Base-by-base conservation (phyloP, 2,888 invertebrate genomes). In the Timema podura region DNA sequence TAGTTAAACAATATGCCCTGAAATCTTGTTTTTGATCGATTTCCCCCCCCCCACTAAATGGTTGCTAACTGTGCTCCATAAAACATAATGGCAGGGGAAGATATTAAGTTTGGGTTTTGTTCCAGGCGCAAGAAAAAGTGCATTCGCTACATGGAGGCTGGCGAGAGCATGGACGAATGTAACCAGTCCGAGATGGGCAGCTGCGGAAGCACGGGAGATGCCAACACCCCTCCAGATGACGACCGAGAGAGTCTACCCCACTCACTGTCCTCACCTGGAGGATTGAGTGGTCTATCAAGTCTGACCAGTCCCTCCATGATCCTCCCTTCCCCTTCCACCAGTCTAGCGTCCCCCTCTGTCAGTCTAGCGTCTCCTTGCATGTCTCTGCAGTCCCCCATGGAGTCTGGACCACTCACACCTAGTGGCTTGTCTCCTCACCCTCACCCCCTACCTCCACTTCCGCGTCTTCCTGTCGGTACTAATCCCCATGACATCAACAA, bases 91-190 rank as follows among this genome's bases (percentile, higher is more conserved):
- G 30, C 3, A 30, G 3, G 30, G 30, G 30, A 30, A 1, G 30
- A 30, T 30, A 30, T 30, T 30, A 30, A 30, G 30, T 30, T 30
- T 76, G 75, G 76, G 75, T 70, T 57, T 65, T 69, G 76, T 86
- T 86, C 6, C 86, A 96, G 95, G 87, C 94, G 96, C 87, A 96
- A 96, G 89, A 96, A 96, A 85, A 96, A 96, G 85, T 96, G 96
- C 87, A 93, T 96, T 80, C 92, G 96, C 77, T 96, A 96, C 86
- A 91, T 95, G 91, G 95, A 95, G 85, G 90, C 91, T 77, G 85
- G 88, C 83, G 85, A 83, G 72, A 88, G 88, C 77, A 82, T 85
- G 75, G 89, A 88, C 78, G 89, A 88, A 78, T 86, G 85, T 75
- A 86, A 85, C 76, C 88, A 87, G 78, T 88, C 87, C 73, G 90